phyloP scores from a whole-genome alignment of 1,140 invertebrate genomes.

The Pygmarrhopalites habei region DNA sequence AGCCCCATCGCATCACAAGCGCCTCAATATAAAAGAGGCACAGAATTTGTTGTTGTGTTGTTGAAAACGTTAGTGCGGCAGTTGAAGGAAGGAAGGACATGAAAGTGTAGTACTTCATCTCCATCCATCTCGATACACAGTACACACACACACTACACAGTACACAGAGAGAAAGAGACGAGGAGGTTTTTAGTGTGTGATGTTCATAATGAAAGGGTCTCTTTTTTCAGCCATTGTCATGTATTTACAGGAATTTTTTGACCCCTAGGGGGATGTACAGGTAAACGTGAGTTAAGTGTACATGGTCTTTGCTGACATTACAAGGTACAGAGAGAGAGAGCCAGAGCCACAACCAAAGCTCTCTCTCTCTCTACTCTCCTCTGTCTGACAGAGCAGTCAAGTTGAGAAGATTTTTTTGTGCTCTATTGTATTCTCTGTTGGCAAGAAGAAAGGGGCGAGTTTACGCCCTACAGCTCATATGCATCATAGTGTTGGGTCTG shows the following conservation, averaged over 20 bases:
- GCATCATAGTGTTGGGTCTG: not conserved
- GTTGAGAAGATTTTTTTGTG: slow-evolving; percentile 3
- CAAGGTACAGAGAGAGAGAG: too few relatives aligned
- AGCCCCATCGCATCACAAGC: too few relatives aligned
- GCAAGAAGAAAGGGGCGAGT: not conserved
- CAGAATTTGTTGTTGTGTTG: not conserved
- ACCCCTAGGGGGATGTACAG: slow-evolving; percentile 1
- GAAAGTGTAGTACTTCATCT: not conserved
- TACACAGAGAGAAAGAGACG: not conserved
- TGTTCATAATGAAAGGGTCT: slow-evolving; percentile 14
- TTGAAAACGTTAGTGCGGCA: not conserved
- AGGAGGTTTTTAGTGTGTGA: not conserved
- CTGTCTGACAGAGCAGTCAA: too few relatives aligned
- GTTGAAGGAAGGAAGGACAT: not conserved
- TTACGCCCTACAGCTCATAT: not conserved
- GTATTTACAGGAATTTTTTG: slow-evolving; percentile 19
- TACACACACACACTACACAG: not conserved
- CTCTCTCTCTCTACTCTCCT: too few relatives aligned
- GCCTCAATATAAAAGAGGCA: too few relatives aligned
- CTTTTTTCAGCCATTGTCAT: slow-evolving; percentile 6
- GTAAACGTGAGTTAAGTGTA: not conserved
- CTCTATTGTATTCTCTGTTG: slow-evolving; percentile 4
- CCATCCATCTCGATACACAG: not conserved
- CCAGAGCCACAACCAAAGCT: slow-evolving; percentile 6
- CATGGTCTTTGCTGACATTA: too few relatives aligned